These are phyloP conservation scores for Palythoa grandis DNA, from an alignment of 92 coral and sea anemone species.

Conservation along the genomic window DNA sequence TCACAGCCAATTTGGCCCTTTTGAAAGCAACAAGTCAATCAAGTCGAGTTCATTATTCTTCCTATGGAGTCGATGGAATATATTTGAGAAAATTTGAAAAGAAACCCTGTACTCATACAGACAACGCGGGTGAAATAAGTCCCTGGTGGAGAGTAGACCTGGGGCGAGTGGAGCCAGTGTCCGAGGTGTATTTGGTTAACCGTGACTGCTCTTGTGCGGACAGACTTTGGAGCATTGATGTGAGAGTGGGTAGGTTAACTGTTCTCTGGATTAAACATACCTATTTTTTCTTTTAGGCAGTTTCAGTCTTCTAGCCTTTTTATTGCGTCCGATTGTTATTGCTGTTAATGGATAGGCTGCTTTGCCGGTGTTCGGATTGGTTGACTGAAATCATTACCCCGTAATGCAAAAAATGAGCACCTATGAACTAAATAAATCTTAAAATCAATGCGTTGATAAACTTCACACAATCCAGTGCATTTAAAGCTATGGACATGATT, in stretches of 20 bases:
- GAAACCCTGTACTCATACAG: neutral
- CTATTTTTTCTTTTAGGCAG: too few relatives aligned
- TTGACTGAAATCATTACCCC: too few relatives aligned
- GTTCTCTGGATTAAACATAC: too few relatives aligned
- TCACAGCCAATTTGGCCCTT: neutral
- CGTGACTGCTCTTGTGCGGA: neutral
- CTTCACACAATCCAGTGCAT: too few relatives aligned
- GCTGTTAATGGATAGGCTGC: too few relatives aligned
- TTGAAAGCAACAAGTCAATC: neutral
- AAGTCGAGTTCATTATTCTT: neutral
- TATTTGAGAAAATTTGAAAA: neutral
- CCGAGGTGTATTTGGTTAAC: constrained; percentile 17
- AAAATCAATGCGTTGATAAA: too few relatives aligned
- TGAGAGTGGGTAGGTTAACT: neutral
- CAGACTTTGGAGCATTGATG: constrained; percentile 7
- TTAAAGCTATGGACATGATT: too few relatives aligned
- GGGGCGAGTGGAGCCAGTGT: constrained; percentile 21
- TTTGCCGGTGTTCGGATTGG: too few relatives aligned
- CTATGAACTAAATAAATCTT: too few relatives aligned
- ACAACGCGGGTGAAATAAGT: neutral
- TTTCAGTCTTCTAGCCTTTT: too few relatives aligned
- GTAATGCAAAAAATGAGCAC: too few relatives aligned
- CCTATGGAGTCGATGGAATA: constrained; percentile 8
- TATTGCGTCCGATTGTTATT: too few relatives aligned
- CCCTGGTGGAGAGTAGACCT: constrained; percentile 32